Percentiles rank a stretch among this genome's conserved stretches.
These are phyloP conservation scores for Catalaphyllia jardinei DNA, from an alignment of 64 coral and sea anemone species.

Conservation along the genomic window DNA sequence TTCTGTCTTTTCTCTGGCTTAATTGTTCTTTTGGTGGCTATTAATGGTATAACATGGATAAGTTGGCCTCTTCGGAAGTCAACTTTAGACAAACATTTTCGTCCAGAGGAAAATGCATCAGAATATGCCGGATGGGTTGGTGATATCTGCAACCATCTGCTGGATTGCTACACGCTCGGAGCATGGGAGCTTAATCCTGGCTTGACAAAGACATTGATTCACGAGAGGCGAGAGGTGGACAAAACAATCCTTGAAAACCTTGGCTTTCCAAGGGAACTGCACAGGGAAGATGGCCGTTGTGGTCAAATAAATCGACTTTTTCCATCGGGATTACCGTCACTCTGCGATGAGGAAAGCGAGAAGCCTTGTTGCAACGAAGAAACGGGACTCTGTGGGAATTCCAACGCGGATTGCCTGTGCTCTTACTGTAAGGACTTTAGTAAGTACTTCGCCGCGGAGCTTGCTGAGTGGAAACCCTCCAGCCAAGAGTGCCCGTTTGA, in stretches of 20 bases:
- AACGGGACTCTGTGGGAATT: conserved; percentile 54
- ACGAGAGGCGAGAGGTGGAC: conserved; percentile 45
- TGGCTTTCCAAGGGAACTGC: conserved; percentile 47
- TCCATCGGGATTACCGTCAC: not conserved
- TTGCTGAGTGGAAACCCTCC: conserved; percentile 51
- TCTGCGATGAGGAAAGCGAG: conserved; percentile 58
- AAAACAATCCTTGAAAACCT: conserved; percentile 51
- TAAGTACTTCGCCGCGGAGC: conserved; percentile 47
- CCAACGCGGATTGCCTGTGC: conserved; percentile 54
- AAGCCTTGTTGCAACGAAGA: conserved; percentile 76
- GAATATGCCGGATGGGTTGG: not conserved
- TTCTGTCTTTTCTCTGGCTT: not conserved
- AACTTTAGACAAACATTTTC: not conserved
- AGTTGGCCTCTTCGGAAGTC: not conserved
- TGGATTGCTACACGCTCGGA: conserved; percentile 53
- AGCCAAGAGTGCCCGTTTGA: conserved; percentile 10
- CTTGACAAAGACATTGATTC: conserved; percentile 34
- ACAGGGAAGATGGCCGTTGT: conserved; percentile 47
- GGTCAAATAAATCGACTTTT: conserved; percentile 25
- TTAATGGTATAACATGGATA: not conserved
- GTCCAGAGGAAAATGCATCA: not conserved
- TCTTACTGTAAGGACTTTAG: conserved; percentile 59
- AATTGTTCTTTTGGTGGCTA: not conserved
- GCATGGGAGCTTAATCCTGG: conserved; percentile 53
- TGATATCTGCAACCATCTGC: not conserved